A percentile compares a stretch with the other conserved stretches of the same genome.
Conservation (phyloP, 64 coral and sea anemone species). For the Orbicella faveolata region DNA sequence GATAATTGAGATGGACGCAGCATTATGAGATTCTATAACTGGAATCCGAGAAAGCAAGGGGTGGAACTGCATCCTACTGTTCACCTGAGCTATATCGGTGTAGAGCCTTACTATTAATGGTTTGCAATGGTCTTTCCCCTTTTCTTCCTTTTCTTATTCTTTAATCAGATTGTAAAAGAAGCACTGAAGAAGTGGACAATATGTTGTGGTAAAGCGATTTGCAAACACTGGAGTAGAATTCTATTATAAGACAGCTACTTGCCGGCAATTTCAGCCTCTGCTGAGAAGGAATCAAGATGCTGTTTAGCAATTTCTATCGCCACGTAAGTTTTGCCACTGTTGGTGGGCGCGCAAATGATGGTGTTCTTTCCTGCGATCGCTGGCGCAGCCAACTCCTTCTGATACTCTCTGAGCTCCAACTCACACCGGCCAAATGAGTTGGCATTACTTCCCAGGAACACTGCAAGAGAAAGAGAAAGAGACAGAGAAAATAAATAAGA, state of each 20-base stretch:
- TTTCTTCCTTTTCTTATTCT: too few relatives aligned
- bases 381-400: constrained; percentile 53
- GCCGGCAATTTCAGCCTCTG: background rate
- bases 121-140: too few relatives aligned
- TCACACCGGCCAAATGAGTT: constrained; percentile 9
- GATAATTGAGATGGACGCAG: background rate
- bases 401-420: constrained; percentile 43
- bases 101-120: too few relatives aligned
- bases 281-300: constrained; percentile 27
- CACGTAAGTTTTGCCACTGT: constrained; percentile 81
- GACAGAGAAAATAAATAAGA: too few relatives aligned
- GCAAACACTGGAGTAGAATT: too few relatives aligned
- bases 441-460: constrained; percentile 44
- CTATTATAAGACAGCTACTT: background rate
- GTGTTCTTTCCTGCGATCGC: constrained; percentile 68
- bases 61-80: too few relatives aligned
- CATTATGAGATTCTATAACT: background rate
- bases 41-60: too few relatives aligned
- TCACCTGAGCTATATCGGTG: too few relatives aligned
- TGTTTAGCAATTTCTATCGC: constrained; percentile 65
- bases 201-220: too few relatives aligned
- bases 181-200: too few relatives aligned
- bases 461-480: constrained; percentile 3
- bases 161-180: too few relatives aligned
- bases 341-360: constrained; percentile 79